Evolutionary conservation across 2,888 invertebrate species (phyloP), one percentile per base, ranked within the genome.

Genomic region (Dicyrtoma fusca): DNA sequence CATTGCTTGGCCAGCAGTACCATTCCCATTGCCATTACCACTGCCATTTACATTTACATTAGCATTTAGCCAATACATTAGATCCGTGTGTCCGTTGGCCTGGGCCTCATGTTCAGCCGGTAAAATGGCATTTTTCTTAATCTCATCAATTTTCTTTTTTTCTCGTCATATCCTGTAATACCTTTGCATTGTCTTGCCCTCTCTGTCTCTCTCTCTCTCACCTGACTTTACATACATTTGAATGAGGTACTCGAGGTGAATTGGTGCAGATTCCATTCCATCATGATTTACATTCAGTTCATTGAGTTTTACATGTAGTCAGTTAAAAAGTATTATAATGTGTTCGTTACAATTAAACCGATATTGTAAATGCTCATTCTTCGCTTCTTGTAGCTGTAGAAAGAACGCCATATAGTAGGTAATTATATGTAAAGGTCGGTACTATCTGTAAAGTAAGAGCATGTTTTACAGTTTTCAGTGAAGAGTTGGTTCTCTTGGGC

Each of bases 91-190:
- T 68, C 68, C 68, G 44, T 68, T 68, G 53, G 68, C 68, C 55
- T 42, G 68, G 68, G 68, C 68, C 68, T 68, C 68, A 68, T 57
- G 47, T 47, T 55, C 21, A 64, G 64, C n/a, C 49, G 23, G 47
- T 17, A 45, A 64, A 47, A 21, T 45, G 44, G 45, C 47, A 64
- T 64, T 47, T 49, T 49, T 49, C 19, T 49, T 10, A 11, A 17
- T 49, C 3, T 19, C 11, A 17, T 49, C 19, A 49, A n/a, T 49
- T 19, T 59, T 23, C 59, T 34, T 34, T 59, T 25, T 17, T n/a
- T 55, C 13, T 55, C 19, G 4, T 55, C 55, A 13, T 17, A n/a
- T 55, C 6, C 23, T 21, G 13, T 55, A 13, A n/a, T n/a, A n/a
- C n/a, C 13, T 21, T 55, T 23, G 13, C 55, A 13, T 25, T n/a